These are phyloP conservation scores for Todiramphus saurophagus DNA, from an alignment of 2,113 vertebrate species.

Conservation along the genomic window DNA sequence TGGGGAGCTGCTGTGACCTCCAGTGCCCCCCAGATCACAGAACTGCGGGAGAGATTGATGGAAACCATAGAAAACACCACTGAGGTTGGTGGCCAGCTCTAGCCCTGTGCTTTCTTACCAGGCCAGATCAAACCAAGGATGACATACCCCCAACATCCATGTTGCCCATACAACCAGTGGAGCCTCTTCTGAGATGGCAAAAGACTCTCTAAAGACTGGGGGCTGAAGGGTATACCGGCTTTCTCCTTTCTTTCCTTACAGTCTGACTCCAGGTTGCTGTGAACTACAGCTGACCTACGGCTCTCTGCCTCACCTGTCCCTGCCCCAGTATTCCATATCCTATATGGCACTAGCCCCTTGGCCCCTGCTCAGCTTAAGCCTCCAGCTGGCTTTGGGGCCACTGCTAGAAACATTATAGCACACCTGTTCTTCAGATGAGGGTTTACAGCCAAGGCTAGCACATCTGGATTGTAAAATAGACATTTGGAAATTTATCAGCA, in stretches of 20 bases:
- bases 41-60: not conserved
- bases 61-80: not conserved
- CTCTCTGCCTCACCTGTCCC: constrained; percentile 22
- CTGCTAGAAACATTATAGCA: constrained; percentile 76
- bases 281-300: constrained; percentile 37
- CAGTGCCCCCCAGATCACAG: not conserved
- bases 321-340: constrained; percentile 21
- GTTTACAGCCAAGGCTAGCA: constrained; percentile 73
- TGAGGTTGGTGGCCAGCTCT: not conserved
- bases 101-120: not conserved
- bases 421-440: constrained; percentile 76
- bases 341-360: constrained; percentile 53
- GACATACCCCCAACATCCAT: not conserved
- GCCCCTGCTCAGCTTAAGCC: constrained; percentile 58
- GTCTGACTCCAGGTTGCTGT: not conserved
- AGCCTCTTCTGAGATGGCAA: not conserved
- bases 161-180: not conserved
- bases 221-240: not conserved
- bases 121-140: not conserved
- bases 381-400: constrained; percentile 65
- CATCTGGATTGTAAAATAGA: constrained; percentile 76
- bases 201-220: not conserved
- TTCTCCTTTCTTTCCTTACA: not conserved
- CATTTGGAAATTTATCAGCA: constrained; percentile 70
- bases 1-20: not conserved